These are phyloP conservation scores for Archilochus colubris DNA, from an alignment of 2,113 vertebrate genomes.

Conservation along the genomic window DNA sequence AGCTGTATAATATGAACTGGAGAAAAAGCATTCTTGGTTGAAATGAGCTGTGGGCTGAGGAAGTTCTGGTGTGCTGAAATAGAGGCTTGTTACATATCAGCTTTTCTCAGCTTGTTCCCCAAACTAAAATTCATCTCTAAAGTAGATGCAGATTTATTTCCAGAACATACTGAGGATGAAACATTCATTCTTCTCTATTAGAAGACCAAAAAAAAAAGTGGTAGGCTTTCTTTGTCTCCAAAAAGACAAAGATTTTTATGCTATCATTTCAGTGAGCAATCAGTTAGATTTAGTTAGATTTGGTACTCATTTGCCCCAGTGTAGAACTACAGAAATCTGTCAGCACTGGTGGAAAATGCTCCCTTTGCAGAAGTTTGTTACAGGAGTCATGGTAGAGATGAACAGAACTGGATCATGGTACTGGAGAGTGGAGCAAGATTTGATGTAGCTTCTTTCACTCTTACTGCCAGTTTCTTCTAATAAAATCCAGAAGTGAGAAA, in stretches of 20 bases:
- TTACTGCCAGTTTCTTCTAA: rapidly evolving
- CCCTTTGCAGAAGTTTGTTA: background rate
- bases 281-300: background rate
- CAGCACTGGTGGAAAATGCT: background rate
- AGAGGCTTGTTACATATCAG: background rate
- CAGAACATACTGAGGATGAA: background rate
- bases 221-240: background rate
- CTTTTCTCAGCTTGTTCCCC: background rate
- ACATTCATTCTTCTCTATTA: background rate
- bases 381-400: rapidly evolving
- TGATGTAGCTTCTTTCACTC: background rate
- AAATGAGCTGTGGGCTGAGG: background rate
- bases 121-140: background rate
- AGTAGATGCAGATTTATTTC: background rate
- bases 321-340: background rate
- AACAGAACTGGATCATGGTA: background rate
- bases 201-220: background rate
- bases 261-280: background rate
- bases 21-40: background rate
- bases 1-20: background rate
- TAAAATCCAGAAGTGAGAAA: background rate
- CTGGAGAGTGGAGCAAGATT: rapidly evolving
- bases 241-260: background rate
- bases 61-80: background rate
- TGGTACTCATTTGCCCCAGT: background rate